These are phyloP conservation scores for Neodiprion virginianus DNA, from an alignment of 1,140 invertebrate genomes.

Conservation along the genomic window DNA sequence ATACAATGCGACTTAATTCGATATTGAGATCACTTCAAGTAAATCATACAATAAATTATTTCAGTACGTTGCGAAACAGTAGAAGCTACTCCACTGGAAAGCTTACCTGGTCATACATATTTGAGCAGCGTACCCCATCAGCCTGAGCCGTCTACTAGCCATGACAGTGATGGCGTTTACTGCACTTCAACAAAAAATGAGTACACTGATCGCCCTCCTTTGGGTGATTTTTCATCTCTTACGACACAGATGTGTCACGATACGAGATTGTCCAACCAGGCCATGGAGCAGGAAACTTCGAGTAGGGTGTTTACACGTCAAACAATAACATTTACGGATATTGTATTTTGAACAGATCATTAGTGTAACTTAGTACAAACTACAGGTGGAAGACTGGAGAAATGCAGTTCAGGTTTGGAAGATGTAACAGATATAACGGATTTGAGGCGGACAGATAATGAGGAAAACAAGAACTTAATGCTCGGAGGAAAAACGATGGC, in stretches of 20 bases:
- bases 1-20: constrained; percentile 8
- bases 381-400: not conserved
- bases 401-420: not conserved
- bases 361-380: not conserved
- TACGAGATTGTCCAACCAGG: not conserved
- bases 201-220: not conserved
- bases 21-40: constrained; percentile 3
- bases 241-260: not conserved
- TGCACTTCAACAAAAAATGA: not conserved
- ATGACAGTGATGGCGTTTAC: not conserved
- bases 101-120: constrained; percentile 47
- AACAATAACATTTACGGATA: no score
- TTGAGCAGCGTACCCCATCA: not conserved
- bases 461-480: constrained; percentile 4
- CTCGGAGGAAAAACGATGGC: constrained; percentile 45
- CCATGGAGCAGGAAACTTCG: not conserved
- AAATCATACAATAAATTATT: constrained; percentile 23
- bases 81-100: constrained; percentile 53
- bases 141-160: not conserved
- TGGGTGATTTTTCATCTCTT: not conserved
- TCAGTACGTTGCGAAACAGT: constrained; percentile 33
- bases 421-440: not conserved
- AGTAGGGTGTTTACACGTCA: not conserved
- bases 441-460: constrained; percentile 14
- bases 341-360: no score